Evolutionary conservation across 35 echinoderm and acorn worm species (phyloP).

Genomic region (Nesometra sesokonis): DNA sequence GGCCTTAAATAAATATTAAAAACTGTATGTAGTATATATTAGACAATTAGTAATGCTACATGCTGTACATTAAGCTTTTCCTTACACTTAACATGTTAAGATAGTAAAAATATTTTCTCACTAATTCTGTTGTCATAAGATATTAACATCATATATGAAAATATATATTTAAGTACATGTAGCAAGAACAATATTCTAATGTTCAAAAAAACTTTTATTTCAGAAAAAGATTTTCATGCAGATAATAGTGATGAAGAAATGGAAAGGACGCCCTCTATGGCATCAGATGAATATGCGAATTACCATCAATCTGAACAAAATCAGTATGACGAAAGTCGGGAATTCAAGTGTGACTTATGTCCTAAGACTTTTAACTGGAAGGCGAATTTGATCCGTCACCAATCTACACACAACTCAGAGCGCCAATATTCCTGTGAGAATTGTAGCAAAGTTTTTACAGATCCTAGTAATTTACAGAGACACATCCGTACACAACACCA

Average conservation of each 20-base stretch:
- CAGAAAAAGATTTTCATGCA: neutral
- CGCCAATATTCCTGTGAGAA: slow-evolving; percentile 68
- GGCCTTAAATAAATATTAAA: too few relatives aligned
- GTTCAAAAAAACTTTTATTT: neutral
- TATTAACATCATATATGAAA: neutral
- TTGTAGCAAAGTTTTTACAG: slow-evolving; percentile 85
- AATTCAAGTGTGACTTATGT: slow-evolving; percentile 62
- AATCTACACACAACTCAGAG: slow-evolving; percentile 45
- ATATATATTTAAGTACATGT: neutral
- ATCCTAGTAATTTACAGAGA: slow-evolving; percentile 91
- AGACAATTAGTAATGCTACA: too few relatives aligned
- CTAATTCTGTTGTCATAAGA: slow-evolving; percentile 6
- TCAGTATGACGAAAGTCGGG: slow-evolving; percentile 32
- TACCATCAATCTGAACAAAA: slow-evolving; percentile 4
- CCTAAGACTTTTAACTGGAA: slow-evolving; percentile 74
- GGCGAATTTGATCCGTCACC: slow-evolving; percentile 66
- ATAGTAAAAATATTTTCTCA: neutral
- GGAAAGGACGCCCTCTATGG: neutral
- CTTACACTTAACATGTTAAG: neutral
- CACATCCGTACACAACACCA: slow-evolving; percentile 88
- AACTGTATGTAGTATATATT: too few relatives aligned
- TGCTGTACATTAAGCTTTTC: too few relatives aligned
- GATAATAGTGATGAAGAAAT: neutral
- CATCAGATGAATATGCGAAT: slow-evolving; percentile 7
- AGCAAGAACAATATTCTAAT: neutral